A percentile compares a stretch with the other conserved stretches of the same genome.
phyloP scores from a whole-genome alignment of 2,113 vertebrate genomes.

The Machaerirhynchus nigripectus region DNA sequence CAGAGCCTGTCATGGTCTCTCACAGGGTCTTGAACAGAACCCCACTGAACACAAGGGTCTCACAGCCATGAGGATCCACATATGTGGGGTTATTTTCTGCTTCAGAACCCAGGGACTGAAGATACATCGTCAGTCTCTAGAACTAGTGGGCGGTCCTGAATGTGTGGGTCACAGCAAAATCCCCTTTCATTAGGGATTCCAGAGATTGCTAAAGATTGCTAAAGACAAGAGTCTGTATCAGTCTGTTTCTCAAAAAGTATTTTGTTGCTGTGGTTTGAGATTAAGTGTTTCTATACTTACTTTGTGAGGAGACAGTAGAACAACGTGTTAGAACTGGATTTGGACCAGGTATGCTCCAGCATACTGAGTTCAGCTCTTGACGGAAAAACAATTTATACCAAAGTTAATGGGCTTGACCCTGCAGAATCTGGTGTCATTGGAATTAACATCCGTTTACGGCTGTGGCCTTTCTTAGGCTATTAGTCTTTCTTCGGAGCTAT shows the following conservation, averaged over 20 bases:
- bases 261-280: not conserved
- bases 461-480: not conserved
- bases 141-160: not conserved
- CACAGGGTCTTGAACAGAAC: not conserved
- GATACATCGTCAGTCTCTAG: not conserved
- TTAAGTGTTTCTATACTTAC: not conserved
- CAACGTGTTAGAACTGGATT: not conserved
- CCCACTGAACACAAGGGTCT: not conserved
- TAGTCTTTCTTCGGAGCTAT: not conserved
- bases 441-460: not conserved
- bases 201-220: not conserved
- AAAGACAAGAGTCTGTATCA: not conserved
- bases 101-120: not conserved
- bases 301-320: not conserved
- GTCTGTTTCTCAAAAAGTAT: not conserved
- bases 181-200: not conserved
- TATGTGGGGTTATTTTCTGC: not conserved
- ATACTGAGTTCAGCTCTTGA: not conserved
- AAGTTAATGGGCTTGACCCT: not conserved
- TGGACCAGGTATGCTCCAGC: not conserved
- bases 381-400: not conserved
- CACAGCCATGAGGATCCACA: not conserved
- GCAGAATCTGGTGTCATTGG: not conserved
- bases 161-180: not conserved
- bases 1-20: not conserved